A percentile compares a stretch with the other conserved stretches of the same genome.
Conservation (phyloP, 2,888 invertebrate species). For the Netelia fuscicornis region DNA sequence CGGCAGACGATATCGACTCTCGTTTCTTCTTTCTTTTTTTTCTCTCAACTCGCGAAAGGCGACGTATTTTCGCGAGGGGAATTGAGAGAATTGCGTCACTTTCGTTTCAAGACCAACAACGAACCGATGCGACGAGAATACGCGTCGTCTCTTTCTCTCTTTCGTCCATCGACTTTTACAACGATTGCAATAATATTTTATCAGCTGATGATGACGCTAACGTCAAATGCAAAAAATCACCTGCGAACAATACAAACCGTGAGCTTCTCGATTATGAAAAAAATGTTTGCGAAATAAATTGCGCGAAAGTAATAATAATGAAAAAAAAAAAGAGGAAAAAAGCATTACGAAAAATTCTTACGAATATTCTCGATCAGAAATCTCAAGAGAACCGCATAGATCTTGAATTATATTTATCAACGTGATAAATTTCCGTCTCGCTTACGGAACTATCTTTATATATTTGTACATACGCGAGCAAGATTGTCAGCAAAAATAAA, state of each 20-base stretch:
- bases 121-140: background rate
- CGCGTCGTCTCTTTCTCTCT: background rate
- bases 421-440: too few relatives aligned
- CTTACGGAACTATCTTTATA: background rate
- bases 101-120: conserved; percentile 5
- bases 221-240: conserved; percentile 12
- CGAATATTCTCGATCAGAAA: background rate
- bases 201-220: conserved; percentile 20
- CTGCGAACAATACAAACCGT: background rate
- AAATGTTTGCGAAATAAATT: background rate
- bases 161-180: background rate
- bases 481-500: background rate
- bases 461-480: background rate
- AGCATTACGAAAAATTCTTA: background rate
- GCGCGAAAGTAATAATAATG: background rate
- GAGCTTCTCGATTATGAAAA: background rate
- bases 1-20: background rate
- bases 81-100: background rate
- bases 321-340: background rate
- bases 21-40: background rate
- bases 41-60: background rate
- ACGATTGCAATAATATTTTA: conserved; percentile 43
- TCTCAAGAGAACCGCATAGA: too few relatives aligned
- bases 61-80: background rate
- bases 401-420: too few relatives aligned